Percentiles rank a stretch among this genome's conserved stretches.
Evolutionary conservation across 2,113 vertebrate genomes (phyloP).

Genomic region (Crotophaga sulcirostris): DNA sequence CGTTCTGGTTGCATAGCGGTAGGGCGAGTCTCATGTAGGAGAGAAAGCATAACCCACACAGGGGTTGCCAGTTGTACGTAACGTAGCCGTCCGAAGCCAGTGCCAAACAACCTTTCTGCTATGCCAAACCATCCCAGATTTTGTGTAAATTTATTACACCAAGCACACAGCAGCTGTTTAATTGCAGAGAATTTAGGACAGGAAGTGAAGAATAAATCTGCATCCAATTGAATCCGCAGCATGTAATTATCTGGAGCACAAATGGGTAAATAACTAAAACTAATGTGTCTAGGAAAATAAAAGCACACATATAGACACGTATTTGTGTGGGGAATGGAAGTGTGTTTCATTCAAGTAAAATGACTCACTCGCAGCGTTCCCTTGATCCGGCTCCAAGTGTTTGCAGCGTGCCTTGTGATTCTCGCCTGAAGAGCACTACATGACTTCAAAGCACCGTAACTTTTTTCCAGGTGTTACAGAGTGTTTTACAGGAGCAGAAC

Average conservation of each 20-base stretch:
- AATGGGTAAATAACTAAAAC: constrained; percentile 73
- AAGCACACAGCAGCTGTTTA: constrained; percentile 71
- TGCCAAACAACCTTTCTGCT: constrained; percentile 65
- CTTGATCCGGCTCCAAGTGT: constrained; percentile 53
- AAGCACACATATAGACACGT: constrained; percentile 69
- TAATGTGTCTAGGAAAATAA: constrained; percentile 73
- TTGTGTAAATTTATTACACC: constrained; percentile 69
- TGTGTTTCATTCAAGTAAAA: constrained; percentile 54
- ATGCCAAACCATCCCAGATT: constrained; percentile 67
- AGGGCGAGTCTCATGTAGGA: background rate
- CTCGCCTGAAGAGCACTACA: constrained; percentile 9
- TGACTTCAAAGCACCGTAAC: background rate
- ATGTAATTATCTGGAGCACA: constrained; percentile 69
- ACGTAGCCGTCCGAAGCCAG: background rate
- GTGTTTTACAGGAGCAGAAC: background rate
- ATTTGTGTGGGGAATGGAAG: constrained; percentile 58
- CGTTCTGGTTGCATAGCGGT: background rate
- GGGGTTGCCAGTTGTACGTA: constrained; percentile 18
- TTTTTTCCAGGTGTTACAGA: constrained; percentile 28
- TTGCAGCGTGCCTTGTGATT: background rate
- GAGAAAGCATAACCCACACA: background rate
- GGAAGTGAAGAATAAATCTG: constrained; percentile 74
- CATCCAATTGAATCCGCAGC: constrained; percentile 64
- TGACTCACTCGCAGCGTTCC: constrained; percentile 14
- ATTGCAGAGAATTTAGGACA: constrained; percentile 71